phyloP scores from a whole-genome alignment of 2,113 vertebrate genomes.

The Colius striatus region DNA sequence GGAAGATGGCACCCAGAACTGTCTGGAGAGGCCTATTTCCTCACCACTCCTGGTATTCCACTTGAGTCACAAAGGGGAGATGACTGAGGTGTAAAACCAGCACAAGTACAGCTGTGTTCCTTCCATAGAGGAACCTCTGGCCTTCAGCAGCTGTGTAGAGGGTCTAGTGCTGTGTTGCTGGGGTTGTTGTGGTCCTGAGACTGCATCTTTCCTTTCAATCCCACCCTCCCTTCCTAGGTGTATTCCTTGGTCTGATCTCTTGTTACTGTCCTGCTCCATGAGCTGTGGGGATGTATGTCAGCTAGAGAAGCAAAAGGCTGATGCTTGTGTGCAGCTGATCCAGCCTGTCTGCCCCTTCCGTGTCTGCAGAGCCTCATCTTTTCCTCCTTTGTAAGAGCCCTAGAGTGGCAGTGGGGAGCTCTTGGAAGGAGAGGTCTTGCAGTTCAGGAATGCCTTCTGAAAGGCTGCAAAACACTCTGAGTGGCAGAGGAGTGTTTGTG shows the following conservation, averaged over 20 bases:
- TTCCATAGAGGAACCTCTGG: neutral
- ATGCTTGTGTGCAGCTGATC: neutral
- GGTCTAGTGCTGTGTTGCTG: neutral
- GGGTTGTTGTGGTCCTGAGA: neutral
- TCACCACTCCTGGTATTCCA: neutral
- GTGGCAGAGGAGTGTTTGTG: neutral
- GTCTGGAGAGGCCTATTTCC: neutral
- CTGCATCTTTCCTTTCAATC: accelerated
- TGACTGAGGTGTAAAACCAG: neutral
- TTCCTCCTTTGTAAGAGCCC: neutral
- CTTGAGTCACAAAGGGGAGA: accelerated
- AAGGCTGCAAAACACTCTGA: neutral
- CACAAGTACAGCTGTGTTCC: neutral
- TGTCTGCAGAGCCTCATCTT: neutral
- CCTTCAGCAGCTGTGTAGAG: neutral
- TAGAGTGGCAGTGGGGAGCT: neutral
- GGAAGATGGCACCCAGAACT: neutral
- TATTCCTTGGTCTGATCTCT: too few relatives aligned
- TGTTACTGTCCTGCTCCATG: neutral
- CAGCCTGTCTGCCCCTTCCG: neutral
- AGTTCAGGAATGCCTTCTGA: neutral
- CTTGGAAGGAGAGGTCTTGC: neutral
- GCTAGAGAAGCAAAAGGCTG: neutral
- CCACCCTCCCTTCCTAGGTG: accelerated
- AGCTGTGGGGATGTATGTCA: neutral